Percentiles rank a stretch among this genome's conserved stretches.
Conservation (phyloP, 2,888 invertebrate genomes). For the Cancer borealis region DNA sequence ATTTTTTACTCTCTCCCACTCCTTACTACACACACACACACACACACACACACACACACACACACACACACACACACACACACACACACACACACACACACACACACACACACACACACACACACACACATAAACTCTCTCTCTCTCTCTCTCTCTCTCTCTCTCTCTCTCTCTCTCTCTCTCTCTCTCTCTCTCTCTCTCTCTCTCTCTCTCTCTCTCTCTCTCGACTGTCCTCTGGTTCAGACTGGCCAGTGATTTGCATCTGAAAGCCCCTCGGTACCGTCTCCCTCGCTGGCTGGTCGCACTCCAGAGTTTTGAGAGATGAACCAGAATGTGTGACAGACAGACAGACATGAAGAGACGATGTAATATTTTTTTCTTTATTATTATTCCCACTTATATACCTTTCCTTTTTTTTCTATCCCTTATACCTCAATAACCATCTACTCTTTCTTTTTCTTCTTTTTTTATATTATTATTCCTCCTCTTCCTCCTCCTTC, state of each 20-base stretch:
- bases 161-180: slow-evolving; percentile 8
- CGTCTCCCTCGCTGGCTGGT: neutral
- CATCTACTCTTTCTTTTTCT: neutral
- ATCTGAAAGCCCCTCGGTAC: neutral
- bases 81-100: neutral
- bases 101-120: neutral
- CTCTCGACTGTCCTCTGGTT: neutral
- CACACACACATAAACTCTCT: neutral
- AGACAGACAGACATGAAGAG: slow-evolving; percentile 27
- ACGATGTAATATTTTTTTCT: neutral
- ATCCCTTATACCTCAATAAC: neutral
- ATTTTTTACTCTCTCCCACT: neutral
- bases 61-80: neutral
- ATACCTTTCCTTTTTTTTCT: neutral
- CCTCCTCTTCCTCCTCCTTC: no score
- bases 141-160: slow-evolving; percentile 20
- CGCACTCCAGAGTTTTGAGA: slow-evolving; percentile 12
- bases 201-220: slow-evolving; percentile 1
- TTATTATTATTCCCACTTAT: neutral
- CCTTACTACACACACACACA: neutral
- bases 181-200: neutral
- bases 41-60: neutral
- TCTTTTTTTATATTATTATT: no score
- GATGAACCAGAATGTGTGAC: neutral
- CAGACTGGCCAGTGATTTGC: neutral